Evolutionary conservation across 2,797 vertebrate genomes (phyloP), one percentile per base, ranked within the genome.

Genomic region (Ibycter americanus): DNA sequence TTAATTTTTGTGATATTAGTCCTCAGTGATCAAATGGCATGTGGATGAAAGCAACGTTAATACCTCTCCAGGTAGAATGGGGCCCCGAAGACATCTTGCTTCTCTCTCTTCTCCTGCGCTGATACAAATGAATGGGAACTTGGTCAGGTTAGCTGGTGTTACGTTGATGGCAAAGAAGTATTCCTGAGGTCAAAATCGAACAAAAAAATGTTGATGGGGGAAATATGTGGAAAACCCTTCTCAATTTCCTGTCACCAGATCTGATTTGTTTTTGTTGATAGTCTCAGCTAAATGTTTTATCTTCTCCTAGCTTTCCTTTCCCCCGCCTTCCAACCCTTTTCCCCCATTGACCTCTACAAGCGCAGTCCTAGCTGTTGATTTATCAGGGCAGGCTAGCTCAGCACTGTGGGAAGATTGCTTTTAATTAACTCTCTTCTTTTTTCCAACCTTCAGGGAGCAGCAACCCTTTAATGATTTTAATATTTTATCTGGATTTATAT

Each of bases 341-440:
- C 87, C 93, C 89, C 74, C 90, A 61, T 55, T 97, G 97, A 97
- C 98, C 97, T 97, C 94, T 95, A 95, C 36, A 46, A 82, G 87
- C 6, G 4, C 94, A 97, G 89, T 96, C 97, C 96, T 96, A 94
- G 96, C 96, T 98, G 97, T 97, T 98, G 97, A 98, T 98, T 98
- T 98, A 98, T 98, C 98, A 97, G 96, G 94, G 93, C 95, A 95
- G 96, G 86, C 97, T 97, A 82, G 97, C 98, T 98, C 97, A 98
- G 98, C 97, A 96, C 96, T 97, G 97, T 97, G 97, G 96, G 93
- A 96, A 98, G 97, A 98, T 97, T 98, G 97, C 98, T 98, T 98
- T 98, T 98, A 98, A 98, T 98, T 98, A 98, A 98, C 98, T 98
- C 97, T 97, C 97, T 98, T 98, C 65, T 49, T 98, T 98, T 98